phyloP scores from a whole-genome alignment of 1,140 invertebrate genomes.

The Diabrotica virgifera region DNA sequence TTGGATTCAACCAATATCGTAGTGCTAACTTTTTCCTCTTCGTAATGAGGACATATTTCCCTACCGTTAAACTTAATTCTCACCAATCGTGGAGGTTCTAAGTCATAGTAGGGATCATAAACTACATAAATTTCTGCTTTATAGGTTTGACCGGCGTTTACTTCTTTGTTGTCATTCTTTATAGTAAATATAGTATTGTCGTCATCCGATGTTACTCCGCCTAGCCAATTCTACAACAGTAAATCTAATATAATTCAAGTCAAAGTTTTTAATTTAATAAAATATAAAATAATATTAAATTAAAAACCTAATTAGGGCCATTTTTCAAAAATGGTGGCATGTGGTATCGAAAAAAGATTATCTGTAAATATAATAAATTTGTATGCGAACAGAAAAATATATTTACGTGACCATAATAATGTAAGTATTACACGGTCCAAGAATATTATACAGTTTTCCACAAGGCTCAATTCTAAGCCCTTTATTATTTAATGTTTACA shows the following conservation, averaged over 20 bases:
- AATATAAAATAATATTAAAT: no score
- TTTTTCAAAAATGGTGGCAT: no score
- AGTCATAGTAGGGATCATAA: slow-evolving; percentile 7
- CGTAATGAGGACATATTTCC: slow-evolving; percentile 12
- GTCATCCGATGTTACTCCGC: neutral
- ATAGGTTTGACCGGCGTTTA: neutral
- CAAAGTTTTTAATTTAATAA: no score
- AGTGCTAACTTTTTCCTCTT: neutral
- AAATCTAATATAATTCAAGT: neutral
- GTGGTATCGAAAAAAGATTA: no score
- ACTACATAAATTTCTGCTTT: slow-evolving; percentile 10
- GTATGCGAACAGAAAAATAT: no score
- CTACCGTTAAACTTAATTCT: slow-evolving; percentile 8
- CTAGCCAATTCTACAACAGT: slow-evolving; percentile 6
- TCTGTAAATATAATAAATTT: no score
- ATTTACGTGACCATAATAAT: no score
- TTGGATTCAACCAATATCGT: neutral
- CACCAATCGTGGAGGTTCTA: slow-evolving; percentile 2
- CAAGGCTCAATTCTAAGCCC: no score
- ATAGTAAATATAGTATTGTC: slow-evolving; percentile 8
- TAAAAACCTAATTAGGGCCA: no score
- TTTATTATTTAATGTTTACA: no score
- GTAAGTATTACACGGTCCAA: no score
- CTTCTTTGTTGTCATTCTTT: neutral
- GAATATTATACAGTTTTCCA: no score